phyloP scores from a whole-genome alignment of 2,113 vertebrate genomes.

The Podocnemis expansa region DNA sequence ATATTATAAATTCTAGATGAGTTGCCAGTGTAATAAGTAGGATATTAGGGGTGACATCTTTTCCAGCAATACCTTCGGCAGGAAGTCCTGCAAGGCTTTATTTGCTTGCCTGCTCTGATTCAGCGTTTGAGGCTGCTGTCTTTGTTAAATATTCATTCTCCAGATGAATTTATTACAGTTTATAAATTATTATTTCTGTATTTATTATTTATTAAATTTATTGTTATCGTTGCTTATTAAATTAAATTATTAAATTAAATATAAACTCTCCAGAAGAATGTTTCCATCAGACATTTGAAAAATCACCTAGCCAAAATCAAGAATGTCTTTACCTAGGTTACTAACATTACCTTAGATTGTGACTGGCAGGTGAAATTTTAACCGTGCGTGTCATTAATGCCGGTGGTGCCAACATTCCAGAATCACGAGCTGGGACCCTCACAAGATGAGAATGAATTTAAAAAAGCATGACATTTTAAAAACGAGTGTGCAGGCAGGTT shows the following conservation, averaged over 20 bases:
- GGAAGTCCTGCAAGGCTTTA: neutral
- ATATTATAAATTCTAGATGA: constrained; percentile 43
- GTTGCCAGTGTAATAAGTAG: constrained; percentile 32
- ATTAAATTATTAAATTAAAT: neutral
- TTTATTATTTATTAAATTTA: no score
- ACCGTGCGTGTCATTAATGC: neutral
- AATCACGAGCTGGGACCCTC: neutral
- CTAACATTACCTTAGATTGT: no score
- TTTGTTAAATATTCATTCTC: neutral
- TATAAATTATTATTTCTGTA: no score
- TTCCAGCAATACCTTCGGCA: neutral
- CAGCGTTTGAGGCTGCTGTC: neutral
- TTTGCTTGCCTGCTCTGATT: neutral
- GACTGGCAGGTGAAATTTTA: neutral
- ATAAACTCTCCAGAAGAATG: neutral
- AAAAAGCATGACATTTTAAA: neutral
- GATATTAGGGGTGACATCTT: neutral
- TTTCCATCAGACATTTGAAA: neutral
- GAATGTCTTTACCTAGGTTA: neutral
- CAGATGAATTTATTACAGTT: no score
- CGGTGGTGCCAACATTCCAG: neutral
- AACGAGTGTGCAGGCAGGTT: neutral
- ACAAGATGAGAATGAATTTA: neutral
- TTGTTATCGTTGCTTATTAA: no score
- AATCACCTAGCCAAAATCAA: fast-evolving